Conservation (phyloP, 2,888 invertebrate genomes). For the Globia sparganii region DNA sequence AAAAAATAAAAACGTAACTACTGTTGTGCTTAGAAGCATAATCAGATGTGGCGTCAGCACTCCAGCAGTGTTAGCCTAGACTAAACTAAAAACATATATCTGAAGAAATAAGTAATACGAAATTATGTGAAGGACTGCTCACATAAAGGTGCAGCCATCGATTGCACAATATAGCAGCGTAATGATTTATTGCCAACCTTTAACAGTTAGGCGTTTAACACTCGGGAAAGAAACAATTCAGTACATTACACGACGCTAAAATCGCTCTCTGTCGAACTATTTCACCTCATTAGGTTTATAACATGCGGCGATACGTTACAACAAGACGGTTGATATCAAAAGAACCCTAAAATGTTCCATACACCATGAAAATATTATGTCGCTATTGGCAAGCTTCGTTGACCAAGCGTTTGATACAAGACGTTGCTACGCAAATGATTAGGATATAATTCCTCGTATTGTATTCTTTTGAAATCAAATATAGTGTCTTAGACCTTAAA, state of each 20-base stretch:
- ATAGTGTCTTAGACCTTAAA: background rate
- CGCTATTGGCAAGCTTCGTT: background rate
- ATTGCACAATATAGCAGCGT: background rate
- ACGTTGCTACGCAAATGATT: background rate
- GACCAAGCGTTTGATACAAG: background rate
- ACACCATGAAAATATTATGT: background rate
- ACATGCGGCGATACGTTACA: background rate
- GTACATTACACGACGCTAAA: background rate
- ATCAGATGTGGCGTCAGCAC: background rate
- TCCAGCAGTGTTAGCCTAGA: too few species aligned
- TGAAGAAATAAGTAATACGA: background rate
- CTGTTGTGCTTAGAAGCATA: background rate
- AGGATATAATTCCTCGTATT: background rate
- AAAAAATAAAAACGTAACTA: background rate
- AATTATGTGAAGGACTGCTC: background rate
- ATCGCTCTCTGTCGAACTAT: background rate
- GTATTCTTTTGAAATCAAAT: background rate
- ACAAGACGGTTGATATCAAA: background rate
- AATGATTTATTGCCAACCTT: constrained; percentile 8
- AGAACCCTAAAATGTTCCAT: background rate
- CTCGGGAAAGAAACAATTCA: background rate
- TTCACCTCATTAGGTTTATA: background rate
- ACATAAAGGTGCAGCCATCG: background rate
- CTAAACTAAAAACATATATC: background rate
- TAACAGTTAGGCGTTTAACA: constrained; percentile 20